These are phyloP conservation scores for Solenodon paradoxus DNA, from an alignment of 2,113 vertebrate genomes.

Conservation along the genomic window DNA sequence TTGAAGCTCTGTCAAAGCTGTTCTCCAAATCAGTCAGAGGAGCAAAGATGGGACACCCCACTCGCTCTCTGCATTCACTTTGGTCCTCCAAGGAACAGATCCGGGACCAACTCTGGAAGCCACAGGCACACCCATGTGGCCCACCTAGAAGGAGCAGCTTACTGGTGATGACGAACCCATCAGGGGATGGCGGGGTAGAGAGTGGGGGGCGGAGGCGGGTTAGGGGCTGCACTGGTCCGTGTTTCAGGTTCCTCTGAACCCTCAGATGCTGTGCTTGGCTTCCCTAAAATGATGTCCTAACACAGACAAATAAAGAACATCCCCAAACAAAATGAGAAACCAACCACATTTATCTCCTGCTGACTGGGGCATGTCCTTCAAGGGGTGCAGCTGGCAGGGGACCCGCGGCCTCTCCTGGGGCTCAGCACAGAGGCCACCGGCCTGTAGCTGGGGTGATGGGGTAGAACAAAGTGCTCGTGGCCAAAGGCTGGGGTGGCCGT, in stretches of 20 bases:
- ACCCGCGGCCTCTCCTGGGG: neutral
- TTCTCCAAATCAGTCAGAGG: neutral
- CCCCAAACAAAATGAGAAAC: constrained; percentile 51
- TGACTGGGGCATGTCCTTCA: neutral
- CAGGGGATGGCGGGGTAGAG: fast-evolving
- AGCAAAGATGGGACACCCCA: fast-evolving
- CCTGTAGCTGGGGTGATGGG: too few species aligned
- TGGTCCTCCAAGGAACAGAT: neutral
- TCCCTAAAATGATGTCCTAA: neutral
- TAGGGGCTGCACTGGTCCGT: neutral
- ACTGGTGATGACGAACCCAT: neutral
- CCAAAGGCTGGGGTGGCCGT: neutral
- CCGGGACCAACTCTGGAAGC: neutral
- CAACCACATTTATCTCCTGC: constrained; percentile 40
- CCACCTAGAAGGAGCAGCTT: neutral
- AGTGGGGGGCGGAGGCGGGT: fast-evolving
- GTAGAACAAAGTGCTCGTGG: too few species aligned
- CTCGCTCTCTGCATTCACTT: neutral
- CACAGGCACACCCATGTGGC: neutral
- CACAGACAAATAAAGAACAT: constrained; percentile 32
- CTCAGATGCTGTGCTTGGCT: neutral
- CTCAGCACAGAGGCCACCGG: too few species aligned
- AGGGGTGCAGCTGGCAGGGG: neutral
- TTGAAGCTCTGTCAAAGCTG: neutral
- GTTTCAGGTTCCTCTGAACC: neutral